Evolutionary conservation across 2,888 invertebrate genomes (phyloP).

Genomic region (Philopedon plagiatum): DNA sequence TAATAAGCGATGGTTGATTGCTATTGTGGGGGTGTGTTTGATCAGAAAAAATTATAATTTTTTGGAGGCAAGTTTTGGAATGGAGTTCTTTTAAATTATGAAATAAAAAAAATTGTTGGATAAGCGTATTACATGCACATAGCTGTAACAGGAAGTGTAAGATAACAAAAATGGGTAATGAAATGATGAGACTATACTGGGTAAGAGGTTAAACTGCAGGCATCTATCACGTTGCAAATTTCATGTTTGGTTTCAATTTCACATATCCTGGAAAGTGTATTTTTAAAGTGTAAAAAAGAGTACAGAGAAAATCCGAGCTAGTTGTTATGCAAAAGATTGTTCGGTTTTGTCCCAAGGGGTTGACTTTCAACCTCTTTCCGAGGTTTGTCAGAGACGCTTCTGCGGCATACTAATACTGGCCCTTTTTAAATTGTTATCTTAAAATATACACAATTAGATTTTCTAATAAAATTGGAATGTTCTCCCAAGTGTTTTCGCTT

Average conservation of each 20-base stretch:
- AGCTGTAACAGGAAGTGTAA: too few species aligned
- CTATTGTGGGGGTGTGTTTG: too few species aligned
- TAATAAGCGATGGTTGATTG: too few species aligned
- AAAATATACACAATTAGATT: conserved; percentile 60
- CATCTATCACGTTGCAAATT: not conserved
- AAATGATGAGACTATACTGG: not conserved
- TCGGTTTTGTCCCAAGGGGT: conserved; percentile 61
- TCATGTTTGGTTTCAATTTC: conserved; percentile 57
- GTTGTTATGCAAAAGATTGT: conserved; percentile 64
- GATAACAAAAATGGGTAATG: not conserved
- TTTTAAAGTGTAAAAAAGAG: conserved; percentile 46
- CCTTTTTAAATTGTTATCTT: conserved; percentile 63
- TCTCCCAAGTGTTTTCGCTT: conserved; percentile 22
- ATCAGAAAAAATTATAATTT: too few species aligned
- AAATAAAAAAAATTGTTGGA: too few species aligned
- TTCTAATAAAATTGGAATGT: conserved; percentile 49
- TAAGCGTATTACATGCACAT: too few species aligned
- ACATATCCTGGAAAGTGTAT: conserved; percentile 55
- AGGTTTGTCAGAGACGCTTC: conserved; percentile 61
- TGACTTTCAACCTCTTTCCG: conserved; percentile 65
- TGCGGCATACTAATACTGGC: conserved; percentile 64
- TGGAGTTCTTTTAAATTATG: too few species aligned
- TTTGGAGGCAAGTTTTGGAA: too few species aligned
- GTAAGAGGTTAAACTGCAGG: not conserved
- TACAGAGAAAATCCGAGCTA: conserved; percentile 56